Conservation (phyloP, 64 coral and sea anemone species). For the Pocillopora verrucosa region DNA sequence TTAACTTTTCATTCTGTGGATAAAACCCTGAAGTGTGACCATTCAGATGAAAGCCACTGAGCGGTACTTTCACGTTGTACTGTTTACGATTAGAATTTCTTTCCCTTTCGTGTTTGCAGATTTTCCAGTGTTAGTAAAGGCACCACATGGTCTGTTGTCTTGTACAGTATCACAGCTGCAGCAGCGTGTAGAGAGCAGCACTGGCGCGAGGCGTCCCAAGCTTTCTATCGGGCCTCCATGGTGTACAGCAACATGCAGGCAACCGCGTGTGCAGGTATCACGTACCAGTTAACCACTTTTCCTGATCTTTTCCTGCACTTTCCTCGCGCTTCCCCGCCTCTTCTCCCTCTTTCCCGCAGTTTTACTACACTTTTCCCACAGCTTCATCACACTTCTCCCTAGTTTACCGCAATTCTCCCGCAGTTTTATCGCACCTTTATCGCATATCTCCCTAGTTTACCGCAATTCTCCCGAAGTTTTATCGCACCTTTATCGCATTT, state of each 20-base stretch:
- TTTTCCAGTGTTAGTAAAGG: slow-evolving; percentile 78
- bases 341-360: too few species aligned
- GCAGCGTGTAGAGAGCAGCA: slow-evolving; percentile 77
- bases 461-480: too few species aligned
- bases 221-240: slow-evolving; percentile 83
- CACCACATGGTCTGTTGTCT: slow-evolving; percentile 64
- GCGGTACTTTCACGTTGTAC: background rate
- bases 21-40: background rate
- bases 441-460: too few species aligned
- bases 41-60: background rate
- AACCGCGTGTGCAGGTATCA: slow-evolving; percentile 63
- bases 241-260: slow-evolving; percentile 81
- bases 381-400: too few species aligned
- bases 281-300: too few species aligned
- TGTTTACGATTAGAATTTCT: background rate
- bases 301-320: too few species aligned
- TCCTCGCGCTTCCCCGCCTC: too few species aligned
- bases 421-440: too few species aligned
- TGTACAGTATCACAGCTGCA: slow-evolving; percentile 69
- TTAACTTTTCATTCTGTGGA: background rate
- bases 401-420: too few species aligned
- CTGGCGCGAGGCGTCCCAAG: slow-evolving; percentile 86
- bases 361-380: too few species aligned
- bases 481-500: too few species aligned
- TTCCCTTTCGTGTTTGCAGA: slow-evolving; percentile 25